Conservation (phyloP, 2,113 vertebrate species). For the Nerophis lumbriciformis region DNA sequence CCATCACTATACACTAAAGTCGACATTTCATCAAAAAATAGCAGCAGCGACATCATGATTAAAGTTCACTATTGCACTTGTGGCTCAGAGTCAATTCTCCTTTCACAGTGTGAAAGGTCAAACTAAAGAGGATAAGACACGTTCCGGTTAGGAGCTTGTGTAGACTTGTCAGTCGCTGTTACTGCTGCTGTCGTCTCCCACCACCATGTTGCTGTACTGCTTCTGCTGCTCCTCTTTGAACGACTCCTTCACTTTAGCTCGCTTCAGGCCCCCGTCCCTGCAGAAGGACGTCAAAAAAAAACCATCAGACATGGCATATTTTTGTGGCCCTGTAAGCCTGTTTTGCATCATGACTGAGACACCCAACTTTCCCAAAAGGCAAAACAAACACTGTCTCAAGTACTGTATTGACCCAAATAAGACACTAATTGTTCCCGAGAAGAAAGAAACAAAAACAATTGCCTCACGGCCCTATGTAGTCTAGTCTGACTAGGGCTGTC, state of each 20-base stretch:
- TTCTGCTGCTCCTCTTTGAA: constrained; percentile 91
- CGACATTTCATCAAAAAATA: constrained; percentile 8
- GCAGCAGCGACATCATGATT: constrained; percentile 1
- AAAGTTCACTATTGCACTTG: constrained; percentile 14
- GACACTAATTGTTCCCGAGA: too few species aligned
- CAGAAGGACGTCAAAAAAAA: too few species aligned
- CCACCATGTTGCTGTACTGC: constrained; percentile 92
- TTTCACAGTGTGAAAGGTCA: constrained; percentile 5
- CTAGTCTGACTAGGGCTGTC: too few species aligned
- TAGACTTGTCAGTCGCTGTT: constrained; percentile 58
- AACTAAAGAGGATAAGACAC: not conserved
- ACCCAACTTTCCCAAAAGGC: too few species aligned
- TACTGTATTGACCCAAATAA: too few species aligned
- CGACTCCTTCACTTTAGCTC: constrained; percentile 87
- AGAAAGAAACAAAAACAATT: too few species aligned
- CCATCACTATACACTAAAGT: constrained; percentile 9
- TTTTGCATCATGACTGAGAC: too few species aligned
- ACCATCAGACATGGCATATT: too few species aligned
- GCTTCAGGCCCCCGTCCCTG: constrained; percentile 95
- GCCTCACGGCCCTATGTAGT: too few species aligned
- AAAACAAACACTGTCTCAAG: too few species aligned
- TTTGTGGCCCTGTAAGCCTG: too few species aligned
- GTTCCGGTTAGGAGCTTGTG: not conserved
- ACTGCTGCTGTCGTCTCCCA: constrained; percentile 74
- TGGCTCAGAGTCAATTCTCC: not conserved